Evolutionary conservation across 2,113 vertebrate genomes (phyloP).

Genomic region (Datnioides undecimradiatus): DNA sequence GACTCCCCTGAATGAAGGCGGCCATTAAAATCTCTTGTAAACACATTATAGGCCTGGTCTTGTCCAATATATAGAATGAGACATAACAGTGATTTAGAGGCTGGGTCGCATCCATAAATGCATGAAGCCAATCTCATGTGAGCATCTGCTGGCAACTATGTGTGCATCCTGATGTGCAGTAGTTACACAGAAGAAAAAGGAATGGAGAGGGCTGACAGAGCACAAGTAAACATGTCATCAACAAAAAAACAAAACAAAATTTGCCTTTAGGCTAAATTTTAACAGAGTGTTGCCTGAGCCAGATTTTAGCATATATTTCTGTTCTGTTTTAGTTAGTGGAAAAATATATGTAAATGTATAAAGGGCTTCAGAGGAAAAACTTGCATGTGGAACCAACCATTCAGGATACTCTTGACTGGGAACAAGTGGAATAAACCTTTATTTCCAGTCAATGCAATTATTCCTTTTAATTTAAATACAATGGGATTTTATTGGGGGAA

Average conservation of each 20-base stretch:
- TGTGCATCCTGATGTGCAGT: conserved; percentile 53
- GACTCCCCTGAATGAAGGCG: conserved; percentile 42
- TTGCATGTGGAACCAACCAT: background rate
- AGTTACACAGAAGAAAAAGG: conserved; percentile 18
- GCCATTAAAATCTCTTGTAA: conserved; percentile 65
- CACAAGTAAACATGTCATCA: conserved; percentile 3
- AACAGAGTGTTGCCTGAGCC: background rate
- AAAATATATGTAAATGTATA: conserved; percentile 9
- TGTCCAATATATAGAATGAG: conserved; percentile 58
- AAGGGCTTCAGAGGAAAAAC: background rate
- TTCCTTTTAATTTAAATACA: background rate
- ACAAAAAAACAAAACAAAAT: background rate
- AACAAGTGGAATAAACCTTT: background rate
- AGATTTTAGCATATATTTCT: background rate
- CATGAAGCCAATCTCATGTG: conserved; percentile 68
- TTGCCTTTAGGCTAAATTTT: background rate
- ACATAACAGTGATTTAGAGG: conserved; percentile 52
- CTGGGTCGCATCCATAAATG: conserved; percentile 63
- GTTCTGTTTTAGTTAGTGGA: too few species aligned
- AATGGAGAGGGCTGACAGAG: background rate
- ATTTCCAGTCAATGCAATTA: background rate
- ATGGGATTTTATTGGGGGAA: too few species aligned
- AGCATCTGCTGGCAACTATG: conserved; percentile 50
- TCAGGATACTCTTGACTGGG: background rate
- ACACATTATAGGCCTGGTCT: conserved; percentile 65